Evolutionary conservation across 2,113 vertebrate genomes (phyloP), one percentile per base, ranked within the genome.

Genomic region (Pelmatolapia mariae): DNA sequence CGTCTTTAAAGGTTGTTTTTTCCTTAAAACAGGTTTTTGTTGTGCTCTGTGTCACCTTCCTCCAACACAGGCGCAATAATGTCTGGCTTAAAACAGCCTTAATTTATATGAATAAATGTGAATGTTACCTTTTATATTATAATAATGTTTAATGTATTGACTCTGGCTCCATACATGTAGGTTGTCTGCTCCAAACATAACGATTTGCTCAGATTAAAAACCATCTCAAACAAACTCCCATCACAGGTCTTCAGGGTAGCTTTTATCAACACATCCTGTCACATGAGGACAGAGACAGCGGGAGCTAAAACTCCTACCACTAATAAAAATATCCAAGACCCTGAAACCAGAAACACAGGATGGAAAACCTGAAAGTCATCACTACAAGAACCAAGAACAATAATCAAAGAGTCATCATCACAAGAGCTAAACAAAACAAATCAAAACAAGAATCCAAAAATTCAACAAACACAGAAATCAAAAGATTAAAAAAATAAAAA

Each of bases 331-430:
- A 56, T 24, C 53, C 53, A 56, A 56, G 53, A 56, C 53, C 53
- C 7, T 56, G 22, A 56, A 56, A 56, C 53, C 53, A 56, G 53
- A 56, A 56, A 56, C 53, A 56, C 53, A 56, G 53, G 53, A 56
- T 24, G 6, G 53, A 24, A 56, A 56, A 56, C 22, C 53, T 56
- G 53, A 56, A 56, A 56, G 13, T 8, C 26, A 61, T 61, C 26
- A 18, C 5, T 61, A 31, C 8, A 61, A 61, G 15, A 54, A 54
- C n/a, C n/a, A 31, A 26, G 26, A 26, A 26, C 26, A 26, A 26
- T 26, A 26, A 26, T 26, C 26, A 26, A 26, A 26, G 26, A 26
- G 10, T 43, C 40, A 43, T 43, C 40, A 12, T 4, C 12, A 43
- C 10, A 43, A 43, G 4, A 61, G 57, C 53, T 56, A 56, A 13